A percentile compares a stretch with the other conserved stretches of the same genome.
These are phyloP conservation scores for Neotoxoptera formosana DNA, from an alignment of 1,140 invertebrate genomes.

Conservation along the genomic window DNA sequence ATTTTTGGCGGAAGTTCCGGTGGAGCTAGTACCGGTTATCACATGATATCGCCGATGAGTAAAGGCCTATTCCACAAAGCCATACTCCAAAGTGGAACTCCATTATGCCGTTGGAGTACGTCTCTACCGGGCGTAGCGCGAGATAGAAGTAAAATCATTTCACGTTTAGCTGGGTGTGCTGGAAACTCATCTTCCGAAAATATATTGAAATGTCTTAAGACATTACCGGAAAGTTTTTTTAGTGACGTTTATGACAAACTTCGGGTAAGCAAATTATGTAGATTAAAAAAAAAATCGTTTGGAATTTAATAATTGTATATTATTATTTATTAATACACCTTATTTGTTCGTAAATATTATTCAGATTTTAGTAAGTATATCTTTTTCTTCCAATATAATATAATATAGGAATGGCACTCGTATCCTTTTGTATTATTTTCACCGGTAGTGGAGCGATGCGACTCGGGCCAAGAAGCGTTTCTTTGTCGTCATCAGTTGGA, in stretches of 20 bases:
- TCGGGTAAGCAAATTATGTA: not conserved
- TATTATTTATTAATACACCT: no score
- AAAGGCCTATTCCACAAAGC: constrained; percentile 63
- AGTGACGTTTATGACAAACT: not conserved
- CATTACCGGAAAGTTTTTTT: constrained; percentile 62
- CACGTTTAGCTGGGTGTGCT: constrained; percentile 69
- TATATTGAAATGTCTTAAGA: constrained; percentile 68
- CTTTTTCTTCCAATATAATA: not conserved
- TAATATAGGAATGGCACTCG: not conserved
- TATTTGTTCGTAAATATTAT: not conserved
- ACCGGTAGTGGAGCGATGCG: constrained; percentile 16
- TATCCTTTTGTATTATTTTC: not conserved
- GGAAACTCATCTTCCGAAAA: constrained; percentile 65
- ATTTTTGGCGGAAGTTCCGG: constrained; percentile 77
- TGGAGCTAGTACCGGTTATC: constrained; percentile 71
- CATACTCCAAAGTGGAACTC: constrained; percentile 70
- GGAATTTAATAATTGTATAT: not conserved
- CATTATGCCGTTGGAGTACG: constrained; percentile 70
- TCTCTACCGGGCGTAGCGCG: not conserved
- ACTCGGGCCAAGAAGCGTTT: not conserved
- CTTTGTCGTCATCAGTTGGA: constrained; percentile 7
- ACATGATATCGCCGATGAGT: constrained; percentile 69
- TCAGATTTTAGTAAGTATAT: not conserved
- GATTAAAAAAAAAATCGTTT: not conserved
- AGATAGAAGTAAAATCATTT: constrained; percentile 62